These are phyloP conservation scores for Silvanus unidentatus DNA, from an alignment of 2,888 invertebrate genomes.

Conservation along the genomic window DNA sequence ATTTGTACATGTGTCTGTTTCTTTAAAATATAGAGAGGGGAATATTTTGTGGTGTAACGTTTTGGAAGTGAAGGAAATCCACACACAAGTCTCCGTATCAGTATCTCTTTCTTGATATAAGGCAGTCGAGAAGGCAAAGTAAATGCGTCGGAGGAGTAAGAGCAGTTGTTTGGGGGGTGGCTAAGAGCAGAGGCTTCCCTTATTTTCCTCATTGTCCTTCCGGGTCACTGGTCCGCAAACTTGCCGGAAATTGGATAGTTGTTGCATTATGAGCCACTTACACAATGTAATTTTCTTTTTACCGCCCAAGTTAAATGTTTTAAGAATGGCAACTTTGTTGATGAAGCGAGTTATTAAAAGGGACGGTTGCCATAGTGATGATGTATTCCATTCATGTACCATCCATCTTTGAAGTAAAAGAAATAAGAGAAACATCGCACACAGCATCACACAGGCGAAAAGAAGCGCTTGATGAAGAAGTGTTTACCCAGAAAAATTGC, in stretches of 20 bases:
- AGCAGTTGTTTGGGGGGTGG: too few relatives aligned
- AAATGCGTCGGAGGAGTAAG: too few relatives aligned
- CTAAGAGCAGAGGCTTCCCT: conserved; percentile 11
- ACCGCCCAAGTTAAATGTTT: conserved; percentile 31
- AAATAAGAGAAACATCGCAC: too few relatives aligned
- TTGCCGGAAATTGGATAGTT: conserved; percentile 44
- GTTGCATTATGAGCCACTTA: conserved; percentile 44
- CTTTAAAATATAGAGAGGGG: neutral
- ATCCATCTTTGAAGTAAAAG: neutral
- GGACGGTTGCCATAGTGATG: conserved; percentile 3
- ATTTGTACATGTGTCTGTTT: neutral
- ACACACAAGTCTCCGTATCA: too few relatives aligned
- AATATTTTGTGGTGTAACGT: too few relatives aligned
- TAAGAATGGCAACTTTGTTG: conserved; percentile 23
- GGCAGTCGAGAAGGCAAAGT: too few relatives aligned
- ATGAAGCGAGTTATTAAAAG: conserved; percentile 19
- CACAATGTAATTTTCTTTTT: conserved; percentile 39
- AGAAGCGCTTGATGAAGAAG: too few relatives aligned
- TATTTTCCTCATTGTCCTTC: conserved; percentile 37
- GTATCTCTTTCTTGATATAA: too few relatives aligned
- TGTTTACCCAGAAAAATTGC: neutral
- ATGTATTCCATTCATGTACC: neutral
- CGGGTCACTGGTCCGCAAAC: conserved; percentile 39
- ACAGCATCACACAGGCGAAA: too few relatives aligned
- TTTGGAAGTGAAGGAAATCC: too few relatives aligned